Conservation (phyloP, 64 coral and sea anemone genomes). For the Montipora capricornis region DNA sequence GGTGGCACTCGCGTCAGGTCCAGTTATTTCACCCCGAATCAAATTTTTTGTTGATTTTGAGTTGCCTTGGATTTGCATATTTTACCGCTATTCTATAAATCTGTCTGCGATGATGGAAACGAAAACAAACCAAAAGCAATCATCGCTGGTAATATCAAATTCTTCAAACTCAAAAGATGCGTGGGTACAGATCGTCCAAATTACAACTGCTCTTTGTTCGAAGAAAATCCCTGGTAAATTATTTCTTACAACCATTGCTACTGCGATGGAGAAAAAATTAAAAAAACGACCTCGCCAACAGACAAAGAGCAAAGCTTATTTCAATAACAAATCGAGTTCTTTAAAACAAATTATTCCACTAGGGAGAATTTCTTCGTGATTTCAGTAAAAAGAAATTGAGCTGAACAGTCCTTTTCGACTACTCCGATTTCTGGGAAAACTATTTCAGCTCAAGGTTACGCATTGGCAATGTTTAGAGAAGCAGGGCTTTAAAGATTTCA, state of each 20-base stretch:
- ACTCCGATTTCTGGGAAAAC: neutral
- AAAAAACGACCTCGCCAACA: neutral
- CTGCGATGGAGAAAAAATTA: no score
- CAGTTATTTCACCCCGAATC: no score
- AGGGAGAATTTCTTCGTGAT: neutral
- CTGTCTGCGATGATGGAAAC: neutral
- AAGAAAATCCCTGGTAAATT: no score
- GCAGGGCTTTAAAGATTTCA: neutral
- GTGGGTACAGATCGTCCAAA: no score
- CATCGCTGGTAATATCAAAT: neutral
- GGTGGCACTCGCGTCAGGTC: no score
- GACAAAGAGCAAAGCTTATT: neutral
- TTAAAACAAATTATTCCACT: neutral
- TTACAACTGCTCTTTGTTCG: no score
- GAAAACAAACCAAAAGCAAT: neutral
- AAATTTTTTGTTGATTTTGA: no score
- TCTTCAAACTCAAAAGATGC: neutral
- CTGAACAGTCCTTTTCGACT: neutral
- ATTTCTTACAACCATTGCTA: no score
- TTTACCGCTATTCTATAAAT: no score
- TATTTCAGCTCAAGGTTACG: neutral
- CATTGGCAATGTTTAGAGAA: neutral
- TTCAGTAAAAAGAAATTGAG: neutral
- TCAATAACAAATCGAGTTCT: neutral
- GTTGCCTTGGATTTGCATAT: conserved; percentile 29